Conservation (phyloP, 2,797 vertebrate genomes). For the Aldrovandia affinis region DNA sequence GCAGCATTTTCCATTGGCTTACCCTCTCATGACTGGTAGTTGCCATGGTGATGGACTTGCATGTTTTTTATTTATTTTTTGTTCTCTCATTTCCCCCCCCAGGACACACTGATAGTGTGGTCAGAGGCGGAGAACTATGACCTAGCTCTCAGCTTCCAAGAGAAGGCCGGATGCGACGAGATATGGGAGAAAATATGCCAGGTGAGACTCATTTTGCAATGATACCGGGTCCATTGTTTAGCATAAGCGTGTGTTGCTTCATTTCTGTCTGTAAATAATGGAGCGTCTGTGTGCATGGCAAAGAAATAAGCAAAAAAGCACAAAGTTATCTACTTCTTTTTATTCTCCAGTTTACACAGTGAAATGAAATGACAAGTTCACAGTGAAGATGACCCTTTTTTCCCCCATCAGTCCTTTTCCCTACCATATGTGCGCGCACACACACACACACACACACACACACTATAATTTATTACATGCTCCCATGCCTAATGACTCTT, state of each 20-base stretch:
- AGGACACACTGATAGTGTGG: conserved; percentile 99
- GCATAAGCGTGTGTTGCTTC: neutral
- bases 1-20: neutral
- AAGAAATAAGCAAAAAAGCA: neutral
- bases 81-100: conserved; percentile 42
- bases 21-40: neutral
- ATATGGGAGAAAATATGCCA: conserved; percentile 99
- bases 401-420: too few species aligned
- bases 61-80: neutral
- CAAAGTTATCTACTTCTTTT: neutral
- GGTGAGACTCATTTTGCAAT: conserved; percentile 72
- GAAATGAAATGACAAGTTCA: too few species aligned
- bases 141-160: conserved; percentile 98
- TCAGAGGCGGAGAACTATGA: conserved; percentile 99
- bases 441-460: too few species aligned
- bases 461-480: too few species aligned
- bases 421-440: too few species aligned
- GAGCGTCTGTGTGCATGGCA: neutral
- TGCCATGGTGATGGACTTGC: conserved; percentile 14
- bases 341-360: neutral
- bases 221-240: neutral
- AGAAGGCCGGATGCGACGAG: conserved; percentile 99
- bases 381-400: too few species aligned
- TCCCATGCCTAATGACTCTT: neutral
- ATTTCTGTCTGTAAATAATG: neutral